These are phyloP conservation scores for Apoda limacodes DNA, from an alignment of 2,888 invertebrate genomes.

Conservation along the genomic window DNA sequence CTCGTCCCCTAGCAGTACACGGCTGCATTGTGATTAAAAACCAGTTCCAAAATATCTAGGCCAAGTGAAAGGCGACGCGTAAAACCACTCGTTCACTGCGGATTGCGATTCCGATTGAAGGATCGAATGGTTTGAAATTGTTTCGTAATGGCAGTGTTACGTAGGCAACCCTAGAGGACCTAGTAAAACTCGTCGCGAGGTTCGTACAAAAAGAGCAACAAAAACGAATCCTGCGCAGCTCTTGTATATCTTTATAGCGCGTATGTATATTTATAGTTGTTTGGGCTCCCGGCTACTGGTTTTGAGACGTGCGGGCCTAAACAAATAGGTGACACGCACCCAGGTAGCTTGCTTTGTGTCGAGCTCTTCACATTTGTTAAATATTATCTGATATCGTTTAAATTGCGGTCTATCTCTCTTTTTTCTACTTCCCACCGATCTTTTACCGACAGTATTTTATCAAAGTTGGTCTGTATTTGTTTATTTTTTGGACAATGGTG, in stretches of 20 bases:
- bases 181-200: conserved; percentile 52
- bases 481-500: too few species aligned
- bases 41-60: conserved; percentile 66
- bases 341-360: conserved; percentile 57
- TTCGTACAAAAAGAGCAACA: conserved; percentile 52
- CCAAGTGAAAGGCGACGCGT: conserved; percentile 64
- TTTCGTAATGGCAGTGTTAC: conserved; percentile 1
- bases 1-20: conserved; percentile 23
- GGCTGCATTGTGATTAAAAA: conserved; percentile 54
- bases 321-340: conserved; percentile 60
- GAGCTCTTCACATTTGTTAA: conserved; percentile 54
- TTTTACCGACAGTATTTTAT: neutral
- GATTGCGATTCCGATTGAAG: too few species aligned
- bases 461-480: neutral
- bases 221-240: conserved; percentile 45
- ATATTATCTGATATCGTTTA: conserved; percentile 61
- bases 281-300: conserved; percentile 60
- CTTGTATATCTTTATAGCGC: conserved; percentile 28
- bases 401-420: conserved; percentile 30
- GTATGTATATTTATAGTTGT: conserved; percentile 41
- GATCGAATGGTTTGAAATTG: too few species aligned
- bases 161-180: conserved; percentile 42
- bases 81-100: conserved; percentile 39
- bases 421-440: conserved; percentile 20
- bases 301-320: conserved; percentile 60